Percentiles rank a stretch among this genome's conserved stretches.
These are phyloP conservation scores for Trissolcus brochymenae DNA, from an alignment of 2,888 invertebrate genomes.

Conservation along the genomic window DNA sequence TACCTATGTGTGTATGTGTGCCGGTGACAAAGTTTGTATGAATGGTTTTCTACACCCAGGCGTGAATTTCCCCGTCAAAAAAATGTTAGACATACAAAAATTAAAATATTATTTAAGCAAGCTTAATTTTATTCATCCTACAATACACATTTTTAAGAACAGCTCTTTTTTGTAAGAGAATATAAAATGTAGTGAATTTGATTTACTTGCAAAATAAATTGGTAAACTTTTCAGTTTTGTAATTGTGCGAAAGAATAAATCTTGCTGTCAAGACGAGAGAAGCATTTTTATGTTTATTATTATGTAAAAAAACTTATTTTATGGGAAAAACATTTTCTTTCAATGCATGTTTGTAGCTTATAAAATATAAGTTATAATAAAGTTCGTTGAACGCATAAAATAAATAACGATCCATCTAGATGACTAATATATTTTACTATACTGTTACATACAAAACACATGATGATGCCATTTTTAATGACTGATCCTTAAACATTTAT, in stretches of 20 bases:
- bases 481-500: constrained; percentile 30
- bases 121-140: background rate
- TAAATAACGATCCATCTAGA: background rate
- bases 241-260: background rate
- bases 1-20: constrained; percentile 25
- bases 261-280: background rate
- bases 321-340: background rate
- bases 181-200: background rate
- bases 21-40: constrained; percentile 17
- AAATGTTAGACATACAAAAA: background rate
- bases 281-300: background rate
- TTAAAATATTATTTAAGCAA: background rate
- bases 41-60: constrained; percentile 32
- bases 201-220: background rate
- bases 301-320: background rate
- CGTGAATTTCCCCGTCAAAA: background rate
- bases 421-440: constrained; percentile 32
- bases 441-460: constrained; percentile 42
- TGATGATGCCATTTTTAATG: constrained; percentile 27
- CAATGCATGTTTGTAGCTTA: background rate
- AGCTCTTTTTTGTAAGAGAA: background rate
- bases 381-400: background rate
- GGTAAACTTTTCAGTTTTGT: background rate
- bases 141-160: background rate
- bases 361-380: constrained; percentile 2